Percentiles rank a stretch among this genome's conserved stretches.
These are phyloP conservation scores for Pachyrhynchus sulphureomaculatus DNA, from an alignment of 1,140 invertebrate species.

Conservation along the genomic window DNA sequence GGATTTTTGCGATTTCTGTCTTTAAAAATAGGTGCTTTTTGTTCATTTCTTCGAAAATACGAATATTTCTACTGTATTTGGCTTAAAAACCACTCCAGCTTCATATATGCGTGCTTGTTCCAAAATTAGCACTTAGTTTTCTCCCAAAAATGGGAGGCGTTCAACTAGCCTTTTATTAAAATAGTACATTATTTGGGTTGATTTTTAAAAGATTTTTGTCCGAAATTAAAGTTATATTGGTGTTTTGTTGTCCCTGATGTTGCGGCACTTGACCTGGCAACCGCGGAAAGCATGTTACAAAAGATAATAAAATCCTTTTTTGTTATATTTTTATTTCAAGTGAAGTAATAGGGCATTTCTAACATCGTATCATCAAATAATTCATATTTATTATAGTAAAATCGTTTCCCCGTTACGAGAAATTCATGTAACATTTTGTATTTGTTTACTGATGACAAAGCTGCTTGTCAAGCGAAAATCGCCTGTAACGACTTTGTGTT, in stretches of 20 bases:
- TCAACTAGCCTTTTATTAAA: constrained; percentile 9
- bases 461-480: constrained; percentile 27
- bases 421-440: constrained; percentile 44
- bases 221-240: constrained; percentile 44
- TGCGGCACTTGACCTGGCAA: constrained; percentile 51
- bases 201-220: constrained; percentile 30
- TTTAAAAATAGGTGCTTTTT: neutral
- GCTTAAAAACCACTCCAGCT: constrained; percentile 14
- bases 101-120: constrained; percentile 30
- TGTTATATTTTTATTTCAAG: neutral
- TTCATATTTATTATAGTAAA: neutral
- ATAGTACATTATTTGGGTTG: constrained; percentile 4
- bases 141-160: constrained; percentile 42
- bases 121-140: constrained; percentile 44
- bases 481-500: constrained; percentile 35
- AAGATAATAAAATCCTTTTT: constrained; percentile 27
- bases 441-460: constrained; percentile 48
- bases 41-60: neutral
- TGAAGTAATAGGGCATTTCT: neutral
- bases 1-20: constrained; percentile 1
- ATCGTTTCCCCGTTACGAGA: constrained; percentile 29
- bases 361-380: neutral
- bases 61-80: neutral
- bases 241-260: constrained; percentile 50
- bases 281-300: constrained; percentile 47